Percentiles rank a stretch among this genome's conserved stretches.
Evolutionary conservation across 2,113 vertebrate species (phyloP).

Genomic region (pig (Sus scrofa)): DNA sequence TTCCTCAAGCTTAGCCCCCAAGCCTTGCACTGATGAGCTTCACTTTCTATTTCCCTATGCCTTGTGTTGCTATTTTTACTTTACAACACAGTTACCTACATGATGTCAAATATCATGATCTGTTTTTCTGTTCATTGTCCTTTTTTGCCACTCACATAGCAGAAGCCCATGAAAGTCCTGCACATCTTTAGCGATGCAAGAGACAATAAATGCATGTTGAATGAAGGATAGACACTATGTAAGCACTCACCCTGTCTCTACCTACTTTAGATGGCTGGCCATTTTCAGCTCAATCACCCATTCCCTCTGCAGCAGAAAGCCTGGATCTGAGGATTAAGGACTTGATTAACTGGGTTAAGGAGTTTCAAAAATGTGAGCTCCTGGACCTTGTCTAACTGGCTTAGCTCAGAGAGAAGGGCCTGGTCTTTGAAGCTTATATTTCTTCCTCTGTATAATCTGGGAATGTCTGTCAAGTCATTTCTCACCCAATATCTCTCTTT

Average conservation of each 20-base stretch:
- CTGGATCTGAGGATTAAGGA: background rate
- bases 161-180: background rate
- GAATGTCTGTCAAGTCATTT: background rate
- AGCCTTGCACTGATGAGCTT: background rate
- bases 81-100: constrained; percentile 1
- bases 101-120: background rate
- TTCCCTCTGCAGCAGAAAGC: constrained; percentile 12
- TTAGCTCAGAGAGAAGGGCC: background rate
- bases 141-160: background rate
- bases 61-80: background rate
- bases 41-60: background rate
- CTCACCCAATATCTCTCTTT: background rate
- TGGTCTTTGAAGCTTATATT: background rate
- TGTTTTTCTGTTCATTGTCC: constrained; percentile 18
- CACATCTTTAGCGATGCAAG: background rate
- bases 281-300: background rate
- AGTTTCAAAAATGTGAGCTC: constrained; percentile 32
- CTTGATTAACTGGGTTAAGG: background rate
- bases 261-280: background rate
- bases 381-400: background rate
- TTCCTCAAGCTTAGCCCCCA: background rate
- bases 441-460: background rate
- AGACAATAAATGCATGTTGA: background rate
- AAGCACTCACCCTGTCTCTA: background rate
- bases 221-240: background rate